phyloP scores from a whole-genome alignment of 1,140 invertebrate species.

The Oryctes rhinoceros region DNA sequence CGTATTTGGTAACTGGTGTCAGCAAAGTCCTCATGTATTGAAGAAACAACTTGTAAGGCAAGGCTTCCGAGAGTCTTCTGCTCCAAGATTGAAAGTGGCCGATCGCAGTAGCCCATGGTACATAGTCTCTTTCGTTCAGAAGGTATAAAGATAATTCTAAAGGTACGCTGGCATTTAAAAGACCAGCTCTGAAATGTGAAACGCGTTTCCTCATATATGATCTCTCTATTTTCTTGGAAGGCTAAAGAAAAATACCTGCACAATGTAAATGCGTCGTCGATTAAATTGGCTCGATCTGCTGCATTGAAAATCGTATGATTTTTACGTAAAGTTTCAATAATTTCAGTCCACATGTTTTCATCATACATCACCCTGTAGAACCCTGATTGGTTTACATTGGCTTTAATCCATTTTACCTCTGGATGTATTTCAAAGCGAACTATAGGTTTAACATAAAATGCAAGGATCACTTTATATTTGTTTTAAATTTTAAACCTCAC shows the following conservation, averaged over 20 bases:
- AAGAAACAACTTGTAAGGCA: constrained; percentile 71
- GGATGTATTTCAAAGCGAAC: constrained; percentile 72
- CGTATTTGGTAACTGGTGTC: constrained; percentile 67
- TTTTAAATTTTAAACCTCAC: constrained; percentile 60
- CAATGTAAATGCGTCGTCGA: constrained; percentile 81
- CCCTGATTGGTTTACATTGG: constrained; percentile 86
- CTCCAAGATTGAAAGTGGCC: constrained; percentile 75
- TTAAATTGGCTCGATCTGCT: constrained; percentile 76
- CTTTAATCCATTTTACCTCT: constrained; percentile 81
- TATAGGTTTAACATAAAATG: constrained; percentile 58
- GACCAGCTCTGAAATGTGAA: constrained; percentile 69
- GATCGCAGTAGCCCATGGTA: constrained; percentile 78
- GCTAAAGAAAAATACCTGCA: constrained; percentile 65
- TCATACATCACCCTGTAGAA: constrained; percentile 91
- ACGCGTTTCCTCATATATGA: neutral
- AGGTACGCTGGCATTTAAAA: constrained; percentile 74
- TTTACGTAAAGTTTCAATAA: constrained; percentile 73
- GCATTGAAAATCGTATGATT: constrained; percentile 76
- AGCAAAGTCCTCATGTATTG: constrained; percentile 70
- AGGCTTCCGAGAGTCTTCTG: constrained; percentile 71
- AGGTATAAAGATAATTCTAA: constrained; percentile 76
- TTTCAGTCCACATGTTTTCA: constrained; percentile 75
- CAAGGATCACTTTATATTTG: neutral
- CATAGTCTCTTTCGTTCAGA: constrained; percentile 74
- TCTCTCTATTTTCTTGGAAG: neutral